Conservation (phyloP, 2,113 vertebrate genomes). For the Ceratotherium simum region DNA sequence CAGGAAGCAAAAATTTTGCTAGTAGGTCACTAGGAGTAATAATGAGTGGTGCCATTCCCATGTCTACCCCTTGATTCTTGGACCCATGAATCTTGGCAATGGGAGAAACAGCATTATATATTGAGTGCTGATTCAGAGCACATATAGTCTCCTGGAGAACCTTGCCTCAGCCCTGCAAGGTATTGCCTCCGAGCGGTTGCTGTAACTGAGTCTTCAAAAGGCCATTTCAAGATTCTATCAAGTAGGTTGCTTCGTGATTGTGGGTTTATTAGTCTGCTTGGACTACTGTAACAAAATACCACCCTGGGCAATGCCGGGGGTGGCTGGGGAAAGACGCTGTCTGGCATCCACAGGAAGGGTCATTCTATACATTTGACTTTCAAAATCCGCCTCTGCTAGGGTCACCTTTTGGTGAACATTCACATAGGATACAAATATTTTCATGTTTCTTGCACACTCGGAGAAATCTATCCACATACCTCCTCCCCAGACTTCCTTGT, state of each 20-base stretch:
- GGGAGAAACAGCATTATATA: not conserved
- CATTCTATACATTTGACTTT: not conserved
- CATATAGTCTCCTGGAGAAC: no score
- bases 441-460: not conserved
- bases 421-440: not conserved
- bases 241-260: not conserved
- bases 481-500: not conserved
- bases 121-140: not conserved
- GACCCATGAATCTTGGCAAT: not conserved
- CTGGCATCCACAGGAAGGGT: not conserved
- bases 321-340: not conserved
- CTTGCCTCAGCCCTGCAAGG: not conserved
- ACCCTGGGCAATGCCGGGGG: not conserved
- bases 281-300: not conserved
- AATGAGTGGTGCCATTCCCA: not conserved
- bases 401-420: not conserved
- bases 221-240: not conserved
- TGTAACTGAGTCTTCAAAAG: not conserved
- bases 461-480: no score
- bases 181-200: fast-evolving
- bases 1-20: not conserved
- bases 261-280: no score
- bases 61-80: not conserved
- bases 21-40: not conserved
- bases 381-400: not conserved